Evolutionary conservation across 2,888 invertebrate genomes (phyloP).

Genomic region (Rhodophaea formosa): DNA sequence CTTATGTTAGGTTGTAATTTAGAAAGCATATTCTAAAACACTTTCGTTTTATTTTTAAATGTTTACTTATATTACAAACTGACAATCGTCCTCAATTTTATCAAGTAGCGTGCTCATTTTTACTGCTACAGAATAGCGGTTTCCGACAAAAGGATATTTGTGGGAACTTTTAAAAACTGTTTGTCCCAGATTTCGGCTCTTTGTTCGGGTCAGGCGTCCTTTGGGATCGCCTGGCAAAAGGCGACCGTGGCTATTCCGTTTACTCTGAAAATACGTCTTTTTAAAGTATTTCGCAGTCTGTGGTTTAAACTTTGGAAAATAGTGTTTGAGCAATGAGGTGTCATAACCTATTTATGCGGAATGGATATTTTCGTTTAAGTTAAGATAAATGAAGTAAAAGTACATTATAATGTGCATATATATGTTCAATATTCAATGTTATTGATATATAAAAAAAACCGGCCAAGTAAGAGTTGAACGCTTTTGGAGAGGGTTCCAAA

Average conservation of each 20-base stretch:
- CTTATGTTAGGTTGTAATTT: too few relatives aligned
- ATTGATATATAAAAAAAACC: too few relatives aligned
- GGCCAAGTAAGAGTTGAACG: too few relatives aligned
- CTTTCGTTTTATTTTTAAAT: too few relatives aligned
- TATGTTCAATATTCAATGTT: too few relatives aligned
- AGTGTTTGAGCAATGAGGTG: too few relatives aligned
- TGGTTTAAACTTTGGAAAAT: not conserved
- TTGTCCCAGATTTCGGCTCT: conserved; percentile 13
- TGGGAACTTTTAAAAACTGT: conserved; percentile 15
- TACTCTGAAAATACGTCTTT: conserved; percentile 9
- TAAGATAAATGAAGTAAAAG: too few relatives aligned
- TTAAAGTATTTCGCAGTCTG: conserved; percentile 2
- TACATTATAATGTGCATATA: too few relatives aligned
- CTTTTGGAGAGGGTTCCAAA: too few relatives aligned
- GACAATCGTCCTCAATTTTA: conserved; percentile 12
- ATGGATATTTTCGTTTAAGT: too few relatives aligned
- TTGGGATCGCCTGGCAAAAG: conserved; percentile 9
- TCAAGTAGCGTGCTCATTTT: not conserved
- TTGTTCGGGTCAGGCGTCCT: conserved; percentile 17
- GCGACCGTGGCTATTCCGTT: conserved; percentile 7
- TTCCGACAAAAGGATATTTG: conserved; percentile 15
- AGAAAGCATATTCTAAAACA: too few relatives aligned
- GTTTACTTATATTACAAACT: not conserved
- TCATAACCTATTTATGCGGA: too few relatives aligned
- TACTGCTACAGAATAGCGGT: not conserved